These are phyloP conservation scores for Sinosuthora webbiana DNA, from an alignment of 2,113 vertebrate genomes.

Conservation along the genomic window DNA sequence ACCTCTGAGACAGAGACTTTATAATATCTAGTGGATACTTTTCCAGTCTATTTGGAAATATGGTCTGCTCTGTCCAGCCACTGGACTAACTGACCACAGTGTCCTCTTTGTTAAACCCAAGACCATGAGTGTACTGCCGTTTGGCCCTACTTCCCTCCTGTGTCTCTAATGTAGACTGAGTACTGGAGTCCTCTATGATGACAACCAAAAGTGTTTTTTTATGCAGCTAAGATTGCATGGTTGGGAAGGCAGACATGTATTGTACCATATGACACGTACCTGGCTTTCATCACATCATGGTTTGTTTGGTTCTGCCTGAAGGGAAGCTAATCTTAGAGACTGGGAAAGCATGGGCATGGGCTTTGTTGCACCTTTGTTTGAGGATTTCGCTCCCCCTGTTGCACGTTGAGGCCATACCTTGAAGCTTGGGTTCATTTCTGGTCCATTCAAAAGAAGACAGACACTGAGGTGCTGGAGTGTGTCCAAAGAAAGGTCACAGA, in stretches of 20 bases:
- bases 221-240: accelerated
- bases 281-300: not conserved
- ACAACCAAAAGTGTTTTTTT: not conserved
- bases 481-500: not conserved
- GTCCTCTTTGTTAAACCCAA: not conserved
- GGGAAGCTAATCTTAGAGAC: accelerated
- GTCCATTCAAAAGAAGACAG: not conserved
- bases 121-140: not conserved
- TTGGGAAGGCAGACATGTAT: not conserved
- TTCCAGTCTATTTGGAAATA: not conserved
- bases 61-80: not conserved
- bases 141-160: not conserved
- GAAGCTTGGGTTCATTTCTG: not conserved
- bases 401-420: too few relatives aligned
- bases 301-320: not conserved
- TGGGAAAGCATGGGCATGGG: accelerated
- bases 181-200: not conserved
- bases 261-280: too few relatives aligned
- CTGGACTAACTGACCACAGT: not conserved
- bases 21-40: not conserved
- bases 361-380: not conserved
- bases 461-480: not conserved
- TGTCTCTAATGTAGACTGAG: not conserved
- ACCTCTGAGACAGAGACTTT: not conserved
- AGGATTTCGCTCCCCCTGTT: not conserved